Evolutionary conservation across 2,113 vertebrate genomes (phyloP), one percentile per base, ranked within the genome.

Genomic region (Haliaeetus leucogaster): DNA sequence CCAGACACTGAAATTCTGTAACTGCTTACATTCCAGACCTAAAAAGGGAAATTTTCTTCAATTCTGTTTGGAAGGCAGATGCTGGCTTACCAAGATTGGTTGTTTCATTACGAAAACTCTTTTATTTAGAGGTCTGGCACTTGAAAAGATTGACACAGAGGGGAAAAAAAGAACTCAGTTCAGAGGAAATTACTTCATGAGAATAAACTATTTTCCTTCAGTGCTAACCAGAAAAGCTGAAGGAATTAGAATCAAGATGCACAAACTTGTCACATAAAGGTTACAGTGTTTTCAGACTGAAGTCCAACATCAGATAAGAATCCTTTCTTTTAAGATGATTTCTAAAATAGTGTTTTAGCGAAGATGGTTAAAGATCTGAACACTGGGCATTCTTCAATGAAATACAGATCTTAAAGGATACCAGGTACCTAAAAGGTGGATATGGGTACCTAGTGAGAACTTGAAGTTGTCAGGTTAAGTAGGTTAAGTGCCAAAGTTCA

Each of bases 1-100:
- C 90, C 97, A 98, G 95, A 97, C 62, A 86, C 84, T 67, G 40
- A 94, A 96, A 98, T 94, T 96, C 87, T 95, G 19, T 85, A 97
- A 87, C 83, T 90, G 62, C 73, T 96, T 91, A 94, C 89, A 97
- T 95, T 97, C 90, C 93, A 95, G 59, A 79, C 88, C 89, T 96
- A 96, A 97, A 96, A 95, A 91, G 61, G 83, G 85, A 97, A 83
- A 89, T 96, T 95, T 82, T 63, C 76, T 80, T 82, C 80, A 90
- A 67, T 94, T 97, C 88, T 83, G 40, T 93, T 93, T 94, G 52
- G 63, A 95, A 97, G 80, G 62, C 65, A 93, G 81, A 93, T 68
- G 81, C 92, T 82, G 92, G 77, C 76, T 96, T 87, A 85, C 59
- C 76, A 65, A 63, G 66, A 78, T 16, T 19, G 58, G 26, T 67